Conservation (phyloP, 2,888 invertebrate genomes). For the Pterostichus niger region DNA sequence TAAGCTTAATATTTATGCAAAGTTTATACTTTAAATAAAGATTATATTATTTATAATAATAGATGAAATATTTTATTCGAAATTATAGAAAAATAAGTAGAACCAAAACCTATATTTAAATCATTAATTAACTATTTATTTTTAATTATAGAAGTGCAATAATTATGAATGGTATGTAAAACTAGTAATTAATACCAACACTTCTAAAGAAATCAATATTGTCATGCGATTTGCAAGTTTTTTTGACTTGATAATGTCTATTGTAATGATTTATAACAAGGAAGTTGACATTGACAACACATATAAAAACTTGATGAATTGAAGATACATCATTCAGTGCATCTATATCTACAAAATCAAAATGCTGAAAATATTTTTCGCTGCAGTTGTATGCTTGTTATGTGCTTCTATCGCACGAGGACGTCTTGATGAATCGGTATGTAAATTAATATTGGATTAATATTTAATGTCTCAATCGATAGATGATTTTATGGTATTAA, state of each 20-base stretch:
- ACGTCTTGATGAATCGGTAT: constrained; percentile 56
- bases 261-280: constrained; percentile 37
- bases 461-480: no score
- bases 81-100: not conserved
- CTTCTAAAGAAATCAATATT: constrained; percentile 14
- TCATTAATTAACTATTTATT: constrained; percentile 29
- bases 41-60: constrained; percentile 57
- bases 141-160: constrained; percentile 7
- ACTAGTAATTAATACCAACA: constrained; percentile 43
- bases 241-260: constrained; percentile 20
- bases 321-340: constrained; percentile 13
- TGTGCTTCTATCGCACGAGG: constrained; percentile 44
- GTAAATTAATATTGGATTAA: constrained; percentile 14
- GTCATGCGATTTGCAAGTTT: constrained; percentile 27
- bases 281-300: constrained; percentile 58
- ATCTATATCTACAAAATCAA: not conserved
- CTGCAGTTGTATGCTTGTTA: constrained; percentile 41
- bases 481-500: no score
- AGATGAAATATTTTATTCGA: constrained; percentile 4
- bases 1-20: constrained; percentile 64
- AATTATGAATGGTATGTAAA: constrained; percentile 18
- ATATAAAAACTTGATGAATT: constrained; percentile 34
- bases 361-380: constrained; percentile 26
- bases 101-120: constrained; percentile 14
- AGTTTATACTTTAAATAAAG: constrained; percentile 50